Evolutionary conservation across 1,140 invertebrate genomes (phyloP).

Genomic region (Drosophila athabasca): DNA sequence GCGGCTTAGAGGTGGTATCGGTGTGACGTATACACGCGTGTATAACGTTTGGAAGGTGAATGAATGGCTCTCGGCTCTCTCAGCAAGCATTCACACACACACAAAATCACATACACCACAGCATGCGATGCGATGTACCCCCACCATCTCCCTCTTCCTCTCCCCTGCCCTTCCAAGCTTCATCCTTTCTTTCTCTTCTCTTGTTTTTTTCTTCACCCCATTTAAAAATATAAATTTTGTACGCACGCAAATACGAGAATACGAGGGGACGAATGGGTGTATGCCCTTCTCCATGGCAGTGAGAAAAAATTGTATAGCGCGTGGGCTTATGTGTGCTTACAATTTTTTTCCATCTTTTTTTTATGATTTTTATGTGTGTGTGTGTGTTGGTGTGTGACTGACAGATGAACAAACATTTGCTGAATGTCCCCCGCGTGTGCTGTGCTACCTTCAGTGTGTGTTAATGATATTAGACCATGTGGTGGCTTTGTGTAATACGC

Average conservation of each 20-base stretch:
- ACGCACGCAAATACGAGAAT: constrained; percentile 2
- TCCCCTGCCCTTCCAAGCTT: no score
- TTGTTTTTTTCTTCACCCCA: constrained; percentile 3
- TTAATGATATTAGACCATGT: constrained; percentile 9
- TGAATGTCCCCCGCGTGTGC: constrained; percentile 2
- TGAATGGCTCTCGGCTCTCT: constrained; percentile 45
- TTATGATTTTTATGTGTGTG: not conserved
- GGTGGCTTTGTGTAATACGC: constrained; percentile 1
- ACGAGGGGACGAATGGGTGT: constrained; percentile 5
- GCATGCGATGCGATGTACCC: no score
- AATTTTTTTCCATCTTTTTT: not conserved
- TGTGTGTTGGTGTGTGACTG: constrained; percentile 2
- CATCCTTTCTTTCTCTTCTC: no score
- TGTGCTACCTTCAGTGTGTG: no score
- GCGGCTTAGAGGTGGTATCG: constrained; percentile 35
- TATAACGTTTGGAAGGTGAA: constrained; percentile 51
- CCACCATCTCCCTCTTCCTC: no score
- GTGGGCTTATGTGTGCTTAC: not conserved
- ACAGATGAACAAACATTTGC: no score
- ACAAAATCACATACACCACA: constrained; percentile 23
- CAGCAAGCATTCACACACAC: constrained; percentile 14
- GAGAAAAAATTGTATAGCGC: constrained; percentile 24
- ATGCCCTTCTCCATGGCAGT: constrained; percentile 28
- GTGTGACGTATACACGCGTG: constrained; percentile 64
- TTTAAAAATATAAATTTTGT: constrained; percentile 1